phyloP scores from a whole-genome alignment of 1,140 invertebrate genomes.

The Lepidurus packardi region DNA sequence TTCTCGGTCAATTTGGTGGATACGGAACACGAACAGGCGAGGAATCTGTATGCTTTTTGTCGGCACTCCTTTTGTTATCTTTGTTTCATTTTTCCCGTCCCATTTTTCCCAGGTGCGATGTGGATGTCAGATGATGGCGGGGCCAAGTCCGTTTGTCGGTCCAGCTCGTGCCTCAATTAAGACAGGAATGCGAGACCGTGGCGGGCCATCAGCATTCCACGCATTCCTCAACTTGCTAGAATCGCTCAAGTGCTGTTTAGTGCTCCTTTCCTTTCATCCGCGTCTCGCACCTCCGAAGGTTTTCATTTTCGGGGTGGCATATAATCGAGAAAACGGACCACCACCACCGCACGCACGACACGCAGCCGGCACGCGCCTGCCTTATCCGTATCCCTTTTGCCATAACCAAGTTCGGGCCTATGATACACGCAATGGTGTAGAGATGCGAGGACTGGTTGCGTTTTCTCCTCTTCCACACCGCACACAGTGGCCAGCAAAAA shows the following conservation, averaged over 20 bases:
- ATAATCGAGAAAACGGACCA: constrained; percentile 6
- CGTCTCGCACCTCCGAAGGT: background rate
- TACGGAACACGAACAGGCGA: background rate
- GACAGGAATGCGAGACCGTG: constrained; percentile 20
- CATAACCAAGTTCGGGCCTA: background rate
- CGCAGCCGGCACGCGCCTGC: constrained; percentile 11
- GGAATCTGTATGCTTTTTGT: constrained; percentile 6
- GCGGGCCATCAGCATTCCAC: constrained; percentile 20
- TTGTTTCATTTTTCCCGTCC: constrained; percentile 3
- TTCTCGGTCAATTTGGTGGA: background rate
- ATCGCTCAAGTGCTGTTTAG: constrained; percentile 15
- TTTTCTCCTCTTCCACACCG: background rate
- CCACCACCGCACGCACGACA: background rate
- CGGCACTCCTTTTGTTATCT: constrained; percentile 6
- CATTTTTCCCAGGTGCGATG: background rate
- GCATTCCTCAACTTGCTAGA: background rate
- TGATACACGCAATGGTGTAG: background rate
- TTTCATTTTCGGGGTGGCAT: background rate
- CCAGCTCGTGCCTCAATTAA: constrained; percentile 17
- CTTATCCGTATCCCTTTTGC: background rate
- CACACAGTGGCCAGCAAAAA: background rate
- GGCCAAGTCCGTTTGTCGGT: constrained; percentile 13
- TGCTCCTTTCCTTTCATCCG: background rate
- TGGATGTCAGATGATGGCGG: constrained; percentile 6
- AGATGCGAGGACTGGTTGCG: background rate